phyloP scores from a whole-genome alignment of 23 tunicate genomes.

The Oikopleura dioica region DNA sequence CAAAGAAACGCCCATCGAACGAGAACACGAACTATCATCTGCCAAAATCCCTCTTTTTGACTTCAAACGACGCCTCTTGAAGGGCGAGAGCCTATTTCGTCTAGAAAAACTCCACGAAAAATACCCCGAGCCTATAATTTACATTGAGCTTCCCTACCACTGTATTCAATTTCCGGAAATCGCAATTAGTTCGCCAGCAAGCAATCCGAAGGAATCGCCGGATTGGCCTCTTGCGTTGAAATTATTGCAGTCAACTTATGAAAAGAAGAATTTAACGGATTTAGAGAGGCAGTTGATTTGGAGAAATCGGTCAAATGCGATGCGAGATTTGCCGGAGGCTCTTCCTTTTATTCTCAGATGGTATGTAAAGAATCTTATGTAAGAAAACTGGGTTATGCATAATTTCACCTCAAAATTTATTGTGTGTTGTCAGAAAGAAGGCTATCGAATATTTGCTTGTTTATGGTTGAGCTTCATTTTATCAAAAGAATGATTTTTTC shows the following conservation, averaged over 20 bases:
- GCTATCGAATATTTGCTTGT: too few relatives aligned
- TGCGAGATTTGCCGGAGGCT: too few relatives aligned
- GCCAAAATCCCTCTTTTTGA: conserved; percentile 1
- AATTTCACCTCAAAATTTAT: too few relatives aligned
- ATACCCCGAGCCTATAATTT: background rate
- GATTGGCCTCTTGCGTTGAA: background rate
- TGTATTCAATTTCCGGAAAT: conserved; percentile 1
- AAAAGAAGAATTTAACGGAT: background rate
- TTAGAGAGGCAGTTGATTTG: background rate
- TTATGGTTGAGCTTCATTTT: too few relatives aligned
- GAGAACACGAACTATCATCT: background rate
- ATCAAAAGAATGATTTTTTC: too few relatives aligned
- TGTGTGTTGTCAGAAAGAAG: too few relatives aligned
- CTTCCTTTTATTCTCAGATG: too few relatives aligned
- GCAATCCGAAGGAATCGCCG: background rate
- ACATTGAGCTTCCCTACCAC: conserved; percentile 2
- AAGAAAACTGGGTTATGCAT: too few relatives aligned
- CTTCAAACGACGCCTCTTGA: background rate
- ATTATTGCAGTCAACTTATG: background rate
- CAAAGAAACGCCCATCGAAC: background rate
- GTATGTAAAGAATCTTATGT: too few relatives aligned
- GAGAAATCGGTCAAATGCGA: background rate
- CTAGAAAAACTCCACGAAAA: background rate
- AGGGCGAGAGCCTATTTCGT: background rate
- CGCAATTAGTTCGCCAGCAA: background rate